phyloP scores from a whole-genome alignment of 2,113 vertebrate genomes.

The Cyprinodon variegatus region DNA sequence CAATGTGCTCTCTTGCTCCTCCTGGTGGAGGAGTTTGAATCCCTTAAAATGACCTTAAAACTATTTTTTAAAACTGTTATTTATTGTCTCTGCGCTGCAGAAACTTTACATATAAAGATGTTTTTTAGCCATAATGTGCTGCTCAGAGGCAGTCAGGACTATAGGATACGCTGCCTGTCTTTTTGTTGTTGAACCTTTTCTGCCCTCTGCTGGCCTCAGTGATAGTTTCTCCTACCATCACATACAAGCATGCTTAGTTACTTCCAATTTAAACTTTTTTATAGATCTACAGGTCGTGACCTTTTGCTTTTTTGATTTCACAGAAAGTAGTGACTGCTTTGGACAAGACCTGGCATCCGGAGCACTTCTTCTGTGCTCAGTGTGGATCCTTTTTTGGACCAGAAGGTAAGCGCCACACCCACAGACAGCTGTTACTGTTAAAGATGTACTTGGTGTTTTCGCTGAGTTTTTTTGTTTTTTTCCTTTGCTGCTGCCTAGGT shows the following conservation, averaged over 20 bases:
- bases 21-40: neutral
- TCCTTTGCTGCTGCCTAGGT: slow-evolving; percentile 74
- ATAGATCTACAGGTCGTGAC: neutral
- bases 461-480: slow-evolving; percentile 20
- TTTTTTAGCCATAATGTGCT: slow-evolving; percentile 26
- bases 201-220: slow-evolving; percentile 52
- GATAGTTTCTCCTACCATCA: neutral
- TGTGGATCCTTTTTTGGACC: slow-evolving; percentile 80
- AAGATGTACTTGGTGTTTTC: neutral
- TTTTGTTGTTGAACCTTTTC: slow-evolving; percentile 17
- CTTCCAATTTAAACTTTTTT: neutral
- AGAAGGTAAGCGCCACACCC: slow-evolving; percentile 53
- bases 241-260: neutral
- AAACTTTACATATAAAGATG: neutral
- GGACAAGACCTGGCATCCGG: slow-evolving; percentile 96
- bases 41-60: neutral
- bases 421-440: neutral
- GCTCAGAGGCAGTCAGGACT: slow-evolving; percentile 34
- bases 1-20: neutral
- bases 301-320: slow-evolving; percentile 15
- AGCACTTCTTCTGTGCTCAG: slow-evolving; percentile 96
- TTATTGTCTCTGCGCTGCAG: neutral
- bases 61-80: neutral
- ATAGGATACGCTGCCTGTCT: slow-evolving; percentile 49
- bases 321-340: slow-evolving; percentile 91